Evolutionary conservation across 2,797 vertebrate genomes (phyloP), one percentile per base, ranked within the genome.

Genomic region (Eutrigla gurnardus): DNA sequence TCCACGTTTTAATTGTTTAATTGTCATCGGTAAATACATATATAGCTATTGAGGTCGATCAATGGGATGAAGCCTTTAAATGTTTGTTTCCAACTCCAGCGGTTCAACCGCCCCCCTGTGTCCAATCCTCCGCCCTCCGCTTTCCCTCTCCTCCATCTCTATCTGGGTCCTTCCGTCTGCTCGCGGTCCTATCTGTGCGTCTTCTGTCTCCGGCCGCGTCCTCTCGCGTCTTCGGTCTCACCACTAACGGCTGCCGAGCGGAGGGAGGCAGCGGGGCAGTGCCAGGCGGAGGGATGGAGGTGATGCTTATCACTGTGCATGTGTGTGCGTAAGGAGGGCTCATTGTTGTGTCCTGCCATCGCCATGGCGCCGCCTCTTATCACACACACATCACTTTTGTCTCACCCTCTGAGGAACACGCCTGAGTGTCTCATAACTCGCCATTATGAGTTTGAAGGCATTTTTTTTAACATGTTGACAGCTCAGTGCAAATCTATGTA

Each of bases 351-450:
- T 95, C 93, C 94, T 94, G 80, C 64, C 79, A 85, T 91, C 88
- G 73, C 59, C 9, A 59, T 96, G 96, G 96, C 93, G 93, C 95
- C 96, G 91, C 84, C 68, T 91, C 91, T 96, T 96, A 96, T 96
- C 94, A 89, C 80, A 77, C 74, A 87, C 91, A 90, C 91, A 96
- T 96, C 95, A 67, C 92, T 96, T 94, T 93, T 93, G 95, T 93
- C 91, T 93, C 94, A 93, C 89, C 91, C 93, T 91, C 88, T 83
- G 78, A 91, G 89, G 85, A 77, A 88, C 91, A 63, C n/a, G 11
- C 57, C 69, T 75, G 61, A 76, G 75, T 88, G 85, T 78, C 74
- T 74, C 71, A 80, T 15, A 70, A 70, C 53, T 45, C 52, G 46
- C 58, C 42, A 58, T 35, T 40, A 66, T 43, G n/a, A 55, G 32